These are phyloP conservation scores for Ommatoiulus sabulosus DNA, from an alignment of 2,888 invertebrate genomes.

Conservation along the genomic window DNA sequence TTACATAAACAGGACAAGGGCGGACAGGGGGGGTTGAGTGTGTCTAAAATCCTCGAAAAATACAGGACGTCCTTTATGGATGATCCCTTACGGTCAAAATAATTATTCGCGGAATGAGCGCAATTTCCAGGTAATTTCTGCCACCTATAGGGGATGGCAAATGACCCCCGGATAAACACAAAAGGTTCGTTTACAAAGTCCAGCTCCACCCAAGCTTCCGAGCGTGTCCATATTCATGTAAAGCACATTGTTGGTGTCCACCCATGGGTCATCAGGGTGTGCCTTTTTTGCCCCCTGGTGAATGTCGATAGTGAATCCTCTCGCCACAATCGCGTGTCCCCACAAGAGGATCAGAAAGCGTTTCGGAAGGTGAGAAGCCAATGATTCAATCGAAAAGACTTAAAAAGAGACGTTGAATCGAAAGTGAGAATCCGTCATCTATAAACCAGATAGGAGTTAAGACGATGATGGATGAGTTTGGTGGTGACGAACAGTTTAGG, in stretches of 20 bases:
- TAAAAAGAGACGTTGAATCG: conserved; percentile 36
- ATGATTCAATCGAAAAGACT: conserved; percentile 46
- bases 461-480: conserved; percentile 26
- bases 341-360: conserved; percentile 42
- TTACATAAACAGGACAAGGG: no score
- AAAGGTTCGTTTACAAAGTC: conserved; percentile 34
- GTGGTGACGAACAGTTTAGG: conserved; percentile 23
- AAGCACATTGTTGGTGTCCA: conserved; percentile 46
- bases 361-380: conserved; percentile 2
- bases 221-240: conserved; percentile 13
- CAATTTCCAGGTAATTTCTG: background rate
- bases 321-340: conserved; percentile 16
- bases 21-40: no score
- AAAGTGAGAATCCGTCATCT: conserved; percentile 50
- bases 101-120: background rate
- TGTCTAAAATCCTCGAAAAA: no score
- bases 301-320: conserved; percentile 39
- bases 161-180: conserved; percentile 10
- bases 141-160: background rate
- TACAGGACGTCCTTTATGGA: no score
- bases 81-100: background rate
- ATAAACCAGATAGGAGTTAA: background rate
- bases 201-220: conserved; percentile 22
- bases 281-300: conserved; percentile 41
- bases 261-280: conserved; percentile 50